These are phyloP conservation scores for Phodopus roborovskii DNA, from an alignment of 2,113 vertebrate genomes.

Conservation along the genomic window DNA sequence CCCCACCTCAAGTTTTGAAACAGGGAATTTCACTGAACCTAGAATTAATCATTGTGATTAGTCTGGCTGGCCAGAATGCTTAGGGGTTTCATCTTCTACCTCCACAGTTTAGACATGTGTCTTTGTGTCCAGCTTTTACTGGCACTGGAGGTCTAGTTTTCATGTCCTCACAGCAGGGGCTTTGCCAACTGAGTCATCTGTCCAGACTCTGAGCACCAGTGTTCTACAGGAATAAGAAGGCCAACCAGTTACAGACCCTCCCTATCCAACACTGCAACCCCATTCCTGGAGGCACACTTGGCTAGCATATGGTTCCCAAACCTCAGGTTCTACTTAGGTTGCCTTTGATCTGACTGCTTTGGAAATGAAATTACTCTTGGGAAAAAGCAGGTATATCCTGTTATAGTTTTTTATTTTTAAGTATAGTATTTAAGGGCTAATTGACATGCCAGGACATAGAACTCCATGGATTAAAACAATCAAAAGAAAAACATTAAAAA, in stretches of 20 bases:
- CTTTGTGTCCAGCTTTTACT: neutral
- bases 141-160: neutral
- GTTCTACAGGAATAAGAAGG: neutral
- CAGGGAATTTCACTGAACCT: neutral
- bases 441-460: neutral
- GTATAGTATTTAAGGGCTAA: constrained; percentile 29
- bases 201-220: neutral
- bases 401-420: constrained; percentile 10
- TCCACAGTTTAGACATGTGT: neutral
- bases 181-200: neutral
- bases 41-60: neutral
- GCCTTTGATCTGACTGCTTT: constrained; percentile 38
- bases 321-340: neutral
- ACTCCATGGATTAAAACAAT: neutral
- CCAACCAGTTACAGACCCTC: neutral
- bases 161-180: no score
- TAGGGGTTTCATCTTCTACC: neutral
- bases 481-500: constrained; percentile 3
- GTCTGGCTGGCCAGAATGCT: neutral
- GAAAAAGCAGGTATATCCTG: neutral
- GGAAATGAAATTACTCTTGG: neutral
- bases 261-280: neutral
- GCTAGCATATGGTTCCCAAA: neutral
- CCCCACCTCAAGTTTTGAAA: neutral
- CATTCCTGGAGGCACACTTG: neutral